These are phyloP conservation scores for Nesoenas mayeri DNA, from an alignment of 2,113 vertebrate species.

Conservation along the genomic window DNA sequence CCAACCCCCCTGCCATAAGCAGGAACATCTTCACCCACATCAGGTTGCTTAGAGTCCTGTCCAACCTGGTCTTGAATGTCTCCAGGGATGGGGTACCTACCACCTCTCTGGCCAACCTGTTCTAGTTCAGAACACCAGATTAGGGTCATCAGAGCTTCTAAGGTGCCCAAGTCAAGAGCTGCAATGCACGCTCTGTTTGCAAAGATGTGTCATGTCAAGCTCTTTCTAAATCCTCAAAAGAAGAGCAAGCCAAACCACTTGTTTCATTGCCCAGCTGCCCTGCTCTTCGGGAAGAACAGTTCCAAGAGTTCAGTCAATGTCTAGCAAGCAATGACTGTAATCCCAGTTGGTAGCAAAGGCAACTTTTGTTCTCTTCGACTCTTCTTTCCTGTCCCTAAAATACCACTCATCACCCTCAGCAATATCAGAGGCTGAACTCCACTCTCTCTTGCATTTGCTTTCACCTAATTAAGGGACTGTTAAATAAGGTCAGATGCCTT, in stretches of 20 bases:
- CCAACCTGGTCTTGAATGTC: no score
- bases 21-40: no score
- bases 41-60: no score
- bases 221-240: neutral
- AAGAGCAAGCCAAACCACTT: neutral
- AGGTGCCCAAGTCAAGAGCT: neutral
- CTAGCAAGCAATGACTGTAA: neutral
- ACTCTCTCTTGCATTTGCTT: neutral
- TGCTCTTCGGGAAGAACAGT: neutral
- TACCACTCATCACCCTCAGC: slow-evolving; percentile 4
- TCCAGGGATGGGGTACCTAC: no score
- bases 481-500: slow-evolving; percentile 42
- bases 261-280: neutral
- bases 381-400: slow-evolving; percentile 1
- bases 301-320: neutral
- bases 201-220: neutral
- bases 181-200: fast-evolving
- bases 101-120: no score
- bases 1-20: no score
- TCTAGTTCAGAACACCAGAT: no score
- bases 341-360: neutral
- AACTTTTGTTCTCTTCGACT: slow-evolving; percentile 13
- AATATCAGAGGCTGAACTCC: neutral
- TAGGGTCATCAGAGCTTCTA: neutral
- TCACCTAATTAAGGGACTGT: slow-evolving; percentile 43